Percentiles rank a stretch among this genome's conserved stretches.
phyloP scores from a whole-genome alignment of 2,113 vertebrate species.

The Phylloscopus trochilus region DNA sequence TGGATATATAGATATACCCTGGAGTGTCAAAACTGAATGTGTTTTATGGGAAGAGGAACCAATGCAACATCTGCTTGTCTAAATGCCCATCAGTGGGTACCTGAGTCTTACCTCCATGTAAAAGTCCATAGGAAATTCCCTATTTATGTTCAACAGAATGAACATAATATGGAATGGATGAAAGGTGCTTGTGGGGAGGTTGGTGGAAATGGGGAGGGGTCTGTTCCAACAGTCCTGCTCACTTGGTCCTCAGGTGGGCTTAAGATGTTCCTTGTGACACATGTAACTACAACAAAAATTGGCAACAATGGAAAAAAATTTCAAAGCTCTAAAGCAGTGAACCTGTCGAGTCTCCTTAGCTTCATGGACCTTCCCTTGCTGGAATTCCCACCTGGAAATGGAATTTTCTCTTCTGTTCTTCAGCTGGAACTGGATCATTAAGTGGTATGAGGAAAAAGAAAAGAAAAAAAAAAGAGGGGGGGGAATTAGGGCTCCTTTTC shows the following conservation, averaged over 20 bases:
- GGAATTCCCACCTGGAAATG: neutral
- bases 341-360: neutral
- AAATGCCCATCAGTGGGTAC: neutral
- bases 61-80: neutral
- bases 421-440: slow-evolving; percentile 30
- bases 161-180: fast-evolving
- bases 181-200: neutral
- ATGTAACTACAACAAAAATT: neutral
- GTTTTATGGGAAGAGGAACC: neutral
- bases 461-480: neutral
- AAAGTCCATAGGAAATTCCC: neutral
- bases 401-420: neutral
- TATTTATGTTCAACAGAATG: neutral
- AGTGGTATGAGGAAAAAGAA: neutral
- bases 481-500: slow-evolving; percentile 3
- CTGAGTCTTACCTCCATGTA: neutral
- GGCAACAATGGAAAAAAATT: neutral
- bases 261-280: neutral
- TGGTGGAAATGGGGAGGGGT: neutral
- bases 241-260: neutral
- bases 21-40: neutral
- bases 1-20: neutral
- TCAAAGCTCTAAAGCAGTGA: neutral
- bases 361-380: neutral
- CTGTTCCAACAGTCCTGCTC: neutral